Evolutionary conservation across 2,797 vertebrate genomes (phyloP).

Genomic region (Dallia pectoralis): DNA sequence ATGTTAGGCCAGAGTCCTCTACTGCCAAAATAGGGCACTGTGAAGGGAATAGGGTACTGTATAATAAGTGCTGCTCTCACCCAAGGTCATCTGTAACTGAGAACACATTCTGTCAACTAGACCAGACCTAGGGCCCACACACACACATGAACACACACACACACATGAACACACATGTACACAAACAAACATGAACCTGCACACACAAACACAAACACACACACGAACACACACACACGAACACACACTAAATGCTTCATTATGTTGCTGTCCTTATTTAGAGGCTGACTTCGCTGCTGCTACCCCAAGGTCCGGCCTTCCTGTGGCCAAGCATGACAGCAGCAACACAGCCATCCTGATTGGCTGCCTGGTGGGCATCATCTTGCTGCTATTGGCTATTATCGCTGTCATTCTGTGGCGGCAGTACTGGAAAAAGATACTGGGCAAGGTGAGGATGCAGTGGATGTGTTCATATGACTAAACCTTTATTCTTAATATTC

Average conservation of each 20-base stretch:
- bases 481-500: neutral
- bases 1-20: too few species aligned
- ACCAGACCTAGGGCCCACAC: conserved; percentile 22
- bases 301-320: conserved; percentile 75
- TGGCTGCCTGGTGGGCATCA: conserved; percentile 93
- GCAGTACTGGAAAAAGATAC: conserved; percentile 90
- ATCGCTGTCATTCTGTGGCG: conserved; percentile 93
- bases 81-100: conserved; percentile 34
- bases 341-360: conserved; percentile 89
- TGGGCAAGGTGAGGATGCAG: conserved; percentile 80
- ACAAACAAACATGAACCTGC: neutral
- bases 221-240: neutral
- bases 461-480: neutral
- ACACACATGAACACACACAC: conserved; percentile 8
- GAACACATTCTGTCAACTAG: conserved; percentile 44
- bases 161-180: conserved; percentile 23
- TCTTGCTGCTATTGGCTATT: conserved; percentile 86
- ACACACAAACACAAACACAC: conserved; percentile 9
- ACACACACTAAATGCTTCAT: neutral
- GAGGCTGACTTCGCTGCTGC: conserved; percentile 63
- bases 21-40: too few species aligned
- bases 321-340: conserved; percentile 85
- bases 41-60: conserved; percentile 13
- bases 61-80: conserved; percentile 12
- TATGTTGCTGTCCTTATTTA: conserved; percentile 30